These are phyloP conservation scores for Anthoscopus minutus DNA, from an alignment of 2,113 vertebrate species.

Conservation along the genomic window DNA sequence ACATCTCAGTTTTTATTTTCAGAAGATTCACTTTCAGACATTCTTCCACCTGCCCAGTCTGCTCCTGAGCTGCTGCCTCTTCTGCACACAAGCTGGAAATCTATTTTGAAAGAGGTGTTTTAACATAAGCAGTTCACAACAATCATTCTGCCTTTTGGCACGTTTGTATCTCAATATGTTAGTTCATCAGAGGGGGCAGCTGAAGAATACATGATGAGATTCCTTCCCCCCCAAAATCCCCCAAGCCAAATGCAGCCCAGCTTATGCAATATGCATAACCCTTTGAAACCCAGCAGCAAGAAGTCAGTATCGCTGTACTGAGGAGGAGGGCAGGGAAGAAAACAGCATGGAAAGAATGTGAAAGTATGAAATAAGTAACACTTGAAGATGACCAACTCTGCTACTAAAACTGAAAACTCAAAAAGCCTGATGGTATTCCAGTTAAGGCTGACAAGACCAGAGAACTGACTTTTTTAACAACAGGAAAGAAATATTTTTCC, in stretches of 20 bases:
- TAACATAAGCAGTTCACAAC: not conserved
- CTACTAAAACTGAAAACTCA: not conserved
- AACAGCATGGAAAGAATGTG: not conserved
- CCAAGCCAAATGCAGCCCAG: not conserved
- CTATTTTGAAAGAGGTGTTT: constrained; percentile 64
- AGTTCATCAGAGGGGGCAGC: not conserved
- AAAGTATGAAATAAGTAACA: not conserved
- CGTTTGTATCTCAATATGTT: not conserved
- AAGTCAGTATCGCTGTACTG: not conserved
- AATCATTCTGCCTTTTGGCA: not conserved
- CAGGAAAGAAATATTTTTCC: not conserved
- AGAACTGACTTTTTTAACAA: not conserved
- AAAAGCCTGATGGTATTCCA: not conserved
- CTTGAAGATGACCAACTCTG: not conserved
- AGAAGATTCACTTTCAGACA: constrained; percentile 95
- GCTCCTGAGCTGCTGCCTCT: constrained; percentile 95
- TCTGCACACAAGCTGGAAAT: constrained; percentile 89
- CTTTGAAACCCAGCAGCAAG: not conserved
- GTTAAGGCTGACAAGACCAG: not conserved
- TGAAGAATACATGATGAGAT: not conserved
- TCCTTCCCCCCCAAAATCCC: not conserved
- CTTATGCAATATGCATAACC: not conserved
- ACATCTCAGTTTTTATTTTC: constrained; percentile 87
- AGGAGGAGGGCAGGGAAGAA: not conserved
- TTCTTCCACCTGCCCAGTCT: constrained; percentile 96